Evolutionary conservation across 2,888 invertebrate genomes (phyloP).

Genomic region (Bedellia somnulentella): DNA sequence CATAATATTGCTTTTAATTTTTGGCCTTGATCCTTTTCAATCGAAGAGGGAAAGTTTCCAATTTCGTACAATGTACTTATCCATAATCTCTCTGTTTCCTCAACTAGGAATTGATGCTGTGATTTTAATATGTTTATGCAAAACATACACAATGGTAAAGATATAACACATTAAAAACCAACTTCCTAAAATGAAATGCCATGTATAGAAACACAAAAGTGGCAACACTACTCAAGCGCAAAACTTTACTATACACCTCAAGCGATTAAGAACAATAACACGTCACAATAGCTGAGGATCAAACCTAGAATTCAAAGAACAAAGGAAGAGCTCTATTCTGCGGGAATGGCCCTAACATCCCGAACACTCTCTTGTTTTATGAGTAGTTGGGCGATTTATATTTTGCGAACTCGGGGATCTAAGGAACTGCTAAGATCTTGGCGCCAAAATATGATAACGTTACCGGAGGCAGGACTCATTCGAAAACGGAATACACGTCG

Average conservation of each 20-base stretch:
- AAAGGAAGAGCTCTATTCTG: not conserved
- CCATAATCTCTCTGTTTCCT: too few relatives aligned
- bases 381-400: conserved; percentile 18
- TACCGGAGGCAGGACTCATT: conserved; percentile 11
- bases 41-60: too few relatives aligned
- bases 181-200: not conserved
- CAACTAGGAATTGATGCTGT: too few relatives aligned
- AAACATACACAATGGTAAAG: too few relatives aligned
- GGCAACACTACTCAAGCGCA: not conserved
- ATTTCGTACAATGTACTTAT: too few relatives aligned
- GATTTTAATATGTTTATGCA: too few relatives aligned
- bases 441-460: conserved; percentile 20
- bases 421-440: conserved; percentile 8
- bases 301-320: not conserved
- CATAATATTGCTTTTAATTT: too few relatives aligned
- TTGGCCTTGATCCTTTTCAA: too few relatives aligned
- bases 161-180: too few relatives aligned
- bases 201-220: not conserved
- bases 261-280: not conserved
- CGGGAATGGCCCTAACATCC: conserved; percentile 24
- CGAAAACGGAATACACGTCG: not conserved
- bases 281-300: too few relatives aligned
- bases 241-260: not conserved
- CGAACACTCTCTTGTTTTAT: conserved; percentile 22
- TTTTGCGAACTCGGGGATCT: conserved; percentile 21